These are phyloP conservation scores for Rhadina sibilatrix DNA, from an alignment of 2,113 vertebrate species.

Conservation along the genomic window DNA sequence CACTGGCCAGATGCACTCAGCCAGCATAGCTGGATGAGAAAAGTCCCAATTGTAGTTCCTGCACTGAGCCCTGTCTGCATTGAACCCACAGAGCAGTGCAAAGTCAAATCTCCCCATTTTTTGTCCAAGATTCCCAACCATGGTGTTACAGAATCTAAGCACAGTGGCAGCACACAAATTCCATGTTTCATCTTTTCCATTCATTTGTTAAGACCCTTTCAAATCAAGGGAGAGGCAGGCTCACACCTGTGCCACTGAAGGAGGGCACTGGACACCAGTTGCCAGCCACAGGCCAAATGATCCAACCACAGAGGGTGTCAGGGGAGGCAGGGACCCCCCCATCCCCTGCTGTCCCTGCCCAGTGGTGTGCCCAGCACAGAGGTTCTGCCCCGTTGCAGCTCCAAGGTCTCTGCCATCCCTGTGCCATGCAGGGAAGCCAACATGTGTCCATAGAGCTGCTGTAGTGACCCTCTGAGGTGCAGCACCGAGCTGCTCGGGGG, in stretches of 20 bases:
- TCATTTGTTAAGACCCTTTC: neutral
- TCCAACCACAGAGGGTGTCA: neutral
- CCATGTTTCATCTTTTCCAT: neutral
- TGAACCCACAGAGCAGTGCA: neutral
- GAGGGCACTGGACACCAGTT: neutral
- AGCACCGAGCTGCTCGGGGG: neutral
- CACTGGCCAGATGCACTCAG: neutral
- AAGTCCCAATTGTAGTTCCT: neutral
- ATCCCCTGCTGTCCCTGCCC: neutral
- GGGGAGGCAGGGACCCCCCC: neutral
- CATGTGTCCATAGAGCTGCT: accelerated
- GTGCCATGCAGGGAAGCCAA: neutral
- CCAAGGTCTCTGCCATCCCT: neutral
- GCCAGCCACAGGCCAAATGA: neutral
- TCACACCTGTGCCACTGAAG: neutral
- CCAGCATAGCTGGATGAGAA: neutral
- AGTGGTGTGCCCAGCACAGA: neutral
- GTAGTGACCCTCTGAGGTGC: neutral
- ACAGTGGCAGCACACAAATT: neutral
- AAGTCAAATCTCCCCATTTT: neutral
- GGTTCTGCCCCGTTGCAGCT: neutral
- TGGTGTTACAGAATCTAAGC: neutral
- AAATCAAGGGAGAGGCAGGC: neutral
- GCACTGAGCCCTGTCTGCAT: neutral
- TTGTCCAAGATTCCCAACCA: neutral